Base-by-base conservation (phyloP, 92 coral and sea anemone genomes). In the Paramuricea clavata region DNA sequence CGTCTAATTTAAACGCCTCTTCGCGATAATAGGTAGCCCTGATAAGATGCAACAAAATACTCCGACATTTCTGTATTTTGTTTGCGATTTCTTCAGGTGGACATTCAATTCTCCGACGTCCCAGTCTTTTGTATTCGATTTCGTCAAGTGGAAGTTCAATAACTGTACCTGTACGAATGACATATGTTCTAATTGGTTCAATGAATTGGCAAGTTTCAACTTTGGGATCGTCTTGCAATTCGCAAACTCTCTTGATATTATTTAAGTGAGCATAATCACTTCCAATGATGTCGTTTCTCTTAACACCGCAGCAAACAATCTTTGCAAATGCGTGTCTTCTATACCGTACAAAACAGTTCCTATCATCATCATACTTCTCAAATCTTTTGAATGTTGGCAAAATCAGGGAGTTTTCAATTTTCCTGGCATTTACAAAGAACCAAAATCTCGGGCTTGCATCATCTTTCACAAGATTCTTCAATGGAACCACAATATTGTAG, bases 161-260 rank as follows among this genome's bases (percentile, higher is more conserved):
- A 22, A 60, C 28, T 60, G 68, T 26, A 65, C 44, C 5, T 10
- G 44, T 39, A 10, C 44, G 44, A 39, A 39, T n/a, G n/a, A n/a
- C n/a, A n/a, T 15, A 2, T 54, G 25, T 54, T 54, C 27, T 2
- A 21, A 54, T 19, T 54, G 16, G 16, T 47, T 8, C 19, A 47
- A n/a, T n/a, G n/a, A n/a, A n/a, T n/a, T 12, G 21, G 12, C 2
- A 49, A 12, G n/a, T 1, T 22, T 60, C 12, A 31, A 65, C 36
- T 28, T 65, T 31, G 39, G 41, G 36, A 27, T 65, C 41, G 10
- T 31, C 41, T 3, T 31, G 11, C 72, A 65, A 28, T 3, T 65
- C 21, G 72, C 72, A 65, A 30, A 47, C 76, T 36, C 89, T 76
- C 33, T 85, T 85, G 62, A 85, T 85, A 31, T 85, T 85, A 16